Evolutionary conservation across 1,140 invertebrate species (phyloP).

Genomic region (Elymnias hypermnestra): DNA sequence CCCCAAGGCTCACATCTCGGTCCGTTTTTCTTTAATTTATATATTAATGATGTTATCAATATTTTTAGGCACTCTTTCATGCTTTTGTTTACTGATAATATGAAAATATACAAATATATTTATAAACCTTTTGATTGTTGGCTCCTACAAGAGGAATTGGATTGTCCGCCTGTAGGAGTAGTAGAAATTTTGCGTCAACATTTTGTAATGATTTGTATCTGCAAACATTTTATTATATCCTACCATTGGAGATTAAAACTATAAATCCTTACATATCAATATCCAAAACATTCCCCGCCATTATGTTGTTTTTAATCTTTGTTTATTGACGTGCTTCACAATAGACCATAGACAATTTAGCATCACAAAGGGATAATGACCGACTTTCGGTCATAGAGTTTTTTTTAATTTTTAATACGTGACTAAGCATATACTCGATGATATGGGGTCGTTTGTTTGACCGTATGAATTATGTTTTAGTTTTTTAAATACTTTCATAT

Average conservation of each 20-base stretch:
- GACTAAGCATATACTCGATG: slow-evolving; percentile 45
- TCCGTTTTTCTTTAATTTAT: too few relatives aligned
- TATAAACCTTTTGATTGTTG: too few relatives aligned
- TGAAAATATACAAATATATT: too few relatives aligned
- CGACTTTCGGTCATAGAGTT: slow-evolving; percentile 26
- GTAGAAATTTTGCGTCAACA: too few relatives aligned
- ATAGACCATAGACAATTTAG: slow-evolving; percentile 28
- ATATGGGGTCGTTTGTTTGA: slow-evolving; percentile 19
- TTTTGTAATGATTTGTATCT: too few relatives aligned
- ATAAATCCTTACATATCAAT: slow-evolving; percentile 46
- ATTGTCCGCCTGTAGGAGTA: too few relatives aligned
- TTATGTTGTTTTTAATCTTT: slow-evolving; percentile 40
- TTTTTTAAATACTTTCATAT: slow-evolving; percentile 5
- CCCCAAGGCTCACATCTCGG: too few relatives aligned
- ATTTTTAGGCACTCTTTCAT: too few relatives aligned
- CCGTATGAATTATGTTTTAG: slow-evolving; percentile 11
- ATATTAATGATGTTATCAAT: too few relatives aligned
- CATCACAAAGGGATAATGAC: slow-evolving; percentile 41
- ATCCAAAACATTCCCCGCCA: slow-evolving; percentile 20
- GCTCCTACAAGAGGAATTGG: too few relatives aligned
- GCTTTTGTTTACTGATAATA: too few relatives aligned
- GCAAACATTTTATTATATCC: background rate
- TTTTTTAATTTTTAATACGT: slow-evolving; percentile 29
- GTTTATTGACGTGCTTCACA: slow-evolving; percentile 42
- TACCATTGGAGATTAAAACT: background rate